Conservation (phyloP, 2,113 vertebrate species). For the Dendrocopos noguchii region DNA sequence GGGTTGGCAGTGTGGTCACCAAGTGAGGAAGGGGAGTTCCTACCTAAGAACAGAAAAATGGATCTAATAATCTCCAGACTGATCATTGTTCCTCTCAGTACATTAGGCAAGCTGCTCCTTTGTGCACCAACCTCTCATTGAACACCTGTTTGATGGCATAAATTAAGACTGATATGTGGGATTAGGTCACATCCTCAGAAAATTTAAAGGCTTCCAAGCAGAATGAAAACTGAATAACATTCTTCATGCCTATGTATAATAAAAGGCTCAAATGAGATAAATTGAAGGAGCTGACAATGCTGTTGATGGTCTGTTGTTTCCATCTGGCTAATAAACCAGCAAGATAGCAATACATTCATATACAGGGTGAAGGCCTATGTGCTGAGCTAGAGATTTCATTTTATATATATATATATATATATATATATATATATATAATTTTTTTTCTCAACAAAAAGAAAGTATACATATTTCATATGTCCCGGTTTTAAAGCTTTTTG, state of each 20-base stretch:
- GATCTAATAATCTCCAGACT: background rate
- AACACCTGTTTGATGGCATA: background rate
- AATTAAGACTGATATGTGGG: background rate
- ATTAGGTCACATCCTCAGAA: background rate
- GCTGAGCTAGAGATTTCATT: background rate
- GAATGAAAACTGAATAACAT: background rate
- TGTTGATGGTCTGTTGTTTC: conserved; percentile 20
- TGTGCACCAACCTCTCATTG: background rate
- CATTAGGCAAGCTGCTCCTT: background rate
- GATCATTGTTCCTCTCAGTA: background rate
- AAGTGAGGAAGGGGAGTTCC: background rate
- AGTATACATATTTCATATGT: conserved; percentile 61
- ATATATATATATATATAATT: background rate
- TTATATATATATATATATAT: background rate
- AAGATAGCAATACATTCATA: conserved; percentile 1
- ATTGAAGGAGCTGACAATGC: background rate
- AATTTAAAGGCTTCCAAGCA: background rate
- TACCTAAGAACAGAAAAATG: background rate
- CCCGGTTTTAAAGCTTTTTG: conserved; percentile 58
- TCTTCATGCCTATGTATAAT: background rate
- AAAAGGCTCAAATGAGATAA: background rate
- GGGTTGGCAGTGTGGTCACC: background rate
- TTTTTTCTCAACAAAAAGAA: conserved; percentile 3
- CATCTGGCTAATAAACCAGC: conserved; percentile 23
- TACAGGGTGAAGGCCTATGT: conserved; percentile 23